These are phyloP conservation scores for Panagrolaimus sp. DNA, from an alignment of 1,140 invertebrate species.

Conservation along the genomic window DNA sequence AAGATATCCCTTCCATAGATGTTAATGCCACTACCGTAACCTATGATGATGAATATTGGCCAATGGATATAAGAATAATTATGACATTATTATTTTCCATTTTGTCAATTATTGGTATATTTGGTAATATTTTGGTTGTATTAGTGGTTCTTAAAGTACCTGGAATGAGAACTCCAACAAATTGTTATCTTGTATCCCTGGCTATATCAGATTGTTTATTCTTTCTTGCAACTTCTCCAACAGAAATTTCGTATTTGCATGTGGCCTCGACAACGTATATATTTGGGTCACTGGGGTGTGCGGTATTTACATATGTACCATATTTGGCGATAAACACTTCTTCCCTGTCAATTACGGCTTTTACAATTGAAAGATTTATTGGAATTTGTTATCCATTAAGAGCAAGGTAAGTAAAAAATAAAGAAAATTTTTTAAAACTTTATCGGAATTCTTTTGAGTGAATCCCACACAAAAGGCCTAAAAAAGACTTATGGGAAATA, in stretches of 20 bases:
- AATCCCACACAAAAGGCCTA: too few relatives aligned
- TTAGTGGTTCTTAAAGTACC: slow-evolving; percentile 53
- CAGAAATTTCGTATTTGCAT: slow-evolving; percentile 67
- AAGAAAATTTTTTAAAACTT: too few relatives aligned
- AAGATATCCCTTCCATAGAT: not conserved
- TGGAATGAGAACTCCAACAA: slow-evolving; percentile 65
- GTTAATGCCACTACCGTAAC: not conserved
- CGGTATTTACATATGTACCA: slow-evolving; percentile 67
- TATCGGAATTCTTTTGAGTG: too few relatives aligned
- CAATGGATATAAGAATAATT: slow-evolving; percentile 55
- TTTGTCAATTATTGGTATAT: slow-evolving; percentile 64
- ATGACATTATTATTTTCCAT: slow-evolving; percentile 66
- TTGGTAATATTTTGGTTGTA: slow-evolving; percentile 65
- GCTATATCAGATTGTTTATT: slow-evolving; percentile 67
- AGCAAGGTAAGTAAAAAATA: slow-evolving; percentile 55
- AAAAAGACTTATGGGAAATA: too few relatives aligned
- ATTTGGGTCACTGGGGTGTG: slow-evolving; percentile 66
- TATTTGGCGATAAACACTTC: slow-evolving; percentile 69
- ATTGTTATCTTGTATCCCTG: slow-evolving; percentile 67
- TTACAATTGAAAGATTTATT: slow-evolving; percentile 68
- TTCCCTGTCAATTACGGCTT: slow-evolving; percentile 68
- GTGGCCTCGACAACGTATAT: slow-evolving; percentile 66
- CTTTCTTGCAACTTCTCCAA: slow-evolving; percentile 65
- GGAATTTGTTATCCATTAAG: slow-evolving; percentile 67
- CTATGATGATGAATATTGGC: slow-evolving; percentile 33